Evolutionary conservation across 2,113 vertebrate genomes (phyloP), one percentile per base, ranked within the genome.

Genomic region (Sciurus niger): DNA sequence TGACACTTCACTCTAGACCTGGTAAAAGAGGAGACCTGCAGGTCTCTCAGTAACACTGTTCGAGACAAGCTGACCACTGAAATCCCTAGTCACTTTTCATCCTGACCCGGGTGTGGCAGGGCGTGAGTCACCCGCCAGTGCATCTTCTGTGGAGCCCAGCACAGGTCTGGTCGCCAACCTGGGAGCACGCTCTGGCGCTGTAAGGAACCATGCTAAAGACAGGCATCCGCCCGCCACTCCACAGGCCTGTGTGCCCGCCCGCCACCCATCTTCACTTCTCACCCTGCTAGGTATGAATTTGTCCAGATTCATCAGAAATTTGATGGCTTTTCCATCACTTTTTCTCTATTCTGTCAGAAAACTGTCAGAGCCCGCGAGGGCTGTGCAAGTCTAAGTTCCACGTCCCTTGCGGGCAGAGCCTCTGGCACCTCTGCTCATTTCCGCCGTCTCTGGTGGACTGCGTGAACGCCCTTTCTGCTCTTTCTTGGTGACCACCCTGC

Each of bases 101-200:
- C 18, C 14, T 43, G n/a, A 90, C 1, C 32, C n/a, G 46, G 22
- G 65, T 4, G 46, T 30, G 60, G 12, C 10, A 30, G 8, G 6
- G 67, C 43, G 68, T 8, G 25, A 67, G 4, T 4, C 30, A 34
- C 34, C 22, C 20, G 22, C 17, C 4, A 24, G 43, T 0, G 13
- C 28, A 2, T 24, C 40, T 70, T 55, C 65, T 55, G 12, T 2
- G 28, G 37, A 32, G 24, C 24, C 28, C 18, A 13, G n/a, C 2
- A 28, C 0, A 4, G 80, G 1, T 43, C 48, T 3, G 32, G 32
- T 0, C n/a, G 32, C 6, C 18, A n/a, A 4, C 8, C 0, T 0
- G 63, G 55, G 0, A 25, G 53, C 20, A 2, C 0, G 17, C 18
- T 32, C 0, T 6, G 24, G 63, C 20, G 13, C 25, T 17, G 51